Conservation (phyloP, 1,140 invertebrate genomes). For the Leucophenga varia region DNA sequence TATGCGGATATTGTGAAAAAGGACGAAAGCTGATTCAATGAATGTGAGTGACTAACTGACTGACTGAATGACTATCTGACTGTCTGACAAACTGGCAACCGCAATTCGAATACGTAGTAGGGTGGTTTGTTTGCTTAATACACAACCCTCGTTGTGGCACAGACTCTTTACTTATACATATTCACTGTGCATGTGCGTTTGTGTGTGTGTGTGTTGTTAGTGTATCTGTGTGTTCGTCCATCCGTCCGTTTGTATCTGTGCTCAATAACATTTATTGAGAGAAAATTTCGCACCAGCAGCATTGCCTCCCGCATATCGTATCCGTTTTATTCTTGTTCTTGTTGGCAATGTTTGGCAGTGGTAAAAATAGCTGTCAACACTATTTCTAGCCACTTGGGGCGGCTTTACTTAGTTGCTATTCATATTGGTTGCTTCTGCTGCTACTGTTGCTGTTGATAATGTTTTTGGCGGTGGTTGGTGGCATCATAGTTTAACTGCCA, state of each 20-base stretch:
- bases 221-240: constrained; percentile 2
- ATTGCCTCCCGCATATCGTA: too few species aligned
- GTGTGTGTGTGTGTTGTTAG: constrained; percentile 1
- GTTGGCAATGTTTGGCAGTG: background rate
- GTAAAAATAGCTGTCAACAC: constrained; percentile 43
- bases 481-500: background rate
- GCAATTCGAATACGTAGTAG: constrained; percentile 32
- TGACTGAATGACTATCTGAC: too few species aligned
- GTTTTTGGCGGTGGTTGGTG: background rate
- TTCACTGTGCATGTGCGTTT: background rate
- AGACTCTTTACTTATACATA: too few species aligned
- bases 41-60: constrained; percentile 51
- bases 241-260: too few species aligned
- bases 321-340: constrained; percentile 31
- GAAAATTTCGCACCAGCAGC: constrained; percentile 49
- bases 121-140: constrained; percentile 45
- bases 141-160: constrained; percentile 40
- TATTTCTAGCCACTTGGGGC: constrained; percentile 34
- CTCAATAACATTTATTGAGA: constrained; percentile 51
- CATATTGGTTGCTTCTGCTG: background rate
- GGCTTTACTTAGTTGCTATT: constrained; percentile 15
- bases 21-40: constrained; percentile 9
- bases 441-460: background rate
- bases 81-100: constrained; percentile 50
- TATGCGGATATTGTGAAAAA: background rate